Conservation (phyloP, 2,888 invertebrate genomes). For the Molorchus minor region DNA sequence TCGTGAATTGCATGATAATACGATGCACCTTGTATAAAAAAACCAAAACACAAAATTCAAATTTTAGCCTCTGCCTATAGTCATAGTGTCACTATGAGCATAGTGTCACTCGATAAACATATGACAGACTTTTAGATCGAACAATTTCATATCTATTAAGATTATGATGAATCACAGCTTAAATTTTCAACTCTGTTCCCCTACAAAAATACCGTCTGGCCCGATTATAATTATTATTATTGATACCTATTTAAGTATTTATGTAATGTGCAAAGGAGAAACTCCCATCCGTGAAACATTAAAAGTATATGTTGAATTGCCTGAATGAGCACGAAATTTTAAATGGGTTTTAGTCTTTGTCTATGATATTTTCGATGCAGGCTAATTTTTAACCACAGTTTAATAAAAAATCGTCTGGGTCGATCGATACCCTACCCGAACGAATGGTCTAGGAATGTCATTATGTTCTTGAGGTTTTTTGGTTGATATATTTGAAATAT, state of each 20-base stretch:
- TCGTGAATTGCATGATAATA: too few species aligned
- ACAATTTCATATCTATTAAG: too few species aligned
- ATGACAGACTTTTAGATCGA: too few species aligned
- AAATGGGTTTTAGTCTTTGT: constrained; percentile 14
- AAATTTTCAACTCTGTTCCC: too few species aligned
- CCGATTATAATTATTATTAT: constrained; percentile 9
- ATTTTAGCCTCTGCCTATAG: too few species aligned
- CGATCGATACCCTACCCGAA: constrained; percentile 13
- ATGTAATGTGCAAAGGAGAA: constrained; percentile 6
- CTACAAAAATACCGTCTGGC: constrained; percentile 1
- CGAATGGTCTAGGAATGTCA: constrained; percentile 1
- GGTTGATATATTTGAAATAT: too few species aligned
- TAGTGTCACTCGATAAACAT: too few species aligned
- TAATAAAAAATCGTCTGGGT: constrained; percentile 19
- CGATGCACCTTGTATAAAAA: too few species aligned
- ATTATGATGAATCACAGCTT: too few species aligned
- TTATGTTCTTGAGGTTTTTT: background rate
- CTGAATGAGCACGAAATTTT: constrained; percentile 12
- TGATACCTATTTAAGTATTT: too few species aligned
- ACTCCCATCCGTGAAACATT: constrained; percentile 7
- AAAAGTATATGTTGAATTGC: constrained; percentile 16
- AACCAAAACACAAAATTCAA: too few species aligned
- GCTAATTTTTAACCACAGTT: constrained; percentile 12
- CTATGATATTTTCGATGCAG: constrained; percentile 5
- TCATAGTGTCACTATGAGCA: too few species aligned